Conservation (phyloP, 2,797 vertebrate species). For the Protonibea diacanthus region DNA sequence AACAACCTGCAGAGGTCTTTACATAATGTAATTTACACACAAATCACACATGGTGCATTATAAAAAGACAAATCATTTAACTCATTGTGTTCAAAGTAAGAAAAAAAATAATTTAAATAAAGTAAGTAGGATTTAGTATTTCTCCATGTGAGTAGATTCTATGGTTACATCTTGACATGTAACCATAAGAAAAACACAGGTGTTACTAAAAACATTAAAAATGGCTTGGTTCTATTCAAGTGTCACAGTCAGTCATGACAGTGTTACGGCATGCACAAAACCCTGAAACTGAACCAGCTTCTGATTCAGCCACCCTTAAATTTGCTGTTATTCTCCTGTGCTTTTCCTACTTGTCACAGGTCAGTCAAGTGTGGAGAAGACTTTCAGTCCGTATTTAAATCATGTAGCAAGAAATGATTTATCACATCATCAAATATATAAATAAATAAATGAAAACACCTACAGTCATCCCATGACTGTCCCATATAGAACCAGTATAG, state of each 20-base stretch:
- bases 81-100: background rate
- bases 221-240: background rate
- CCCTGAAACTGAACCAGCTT: background rate
- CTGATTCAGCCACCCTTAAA: background rate
- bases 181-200: background rate
- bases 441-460: background rate
- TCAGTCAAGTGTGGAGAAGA: background rate
- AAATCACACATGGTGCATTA: background rate
- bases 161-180: background rate
- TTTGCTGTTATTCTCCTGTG: background rate
- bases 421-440: background rate
- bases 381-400: background rate
- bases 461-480: background rate
- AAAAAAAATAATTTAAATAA: background rate
- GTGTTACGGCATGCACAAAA: background rate
- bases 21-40: background rate
- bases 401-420: background rate
- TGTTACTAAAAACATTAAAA: background rate
- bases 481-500: no score
- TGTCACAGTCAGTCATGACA: background rate
- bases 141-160: background rate
- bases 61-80: background rate
- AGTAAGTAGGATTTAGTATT: background rate
- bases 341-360: background rate
- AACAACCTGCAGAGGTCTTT: background rate